phyloP scores from a whole-genome alignment of 2,888 invertebrate species.

The Tetranychus truncatus region DNA sequence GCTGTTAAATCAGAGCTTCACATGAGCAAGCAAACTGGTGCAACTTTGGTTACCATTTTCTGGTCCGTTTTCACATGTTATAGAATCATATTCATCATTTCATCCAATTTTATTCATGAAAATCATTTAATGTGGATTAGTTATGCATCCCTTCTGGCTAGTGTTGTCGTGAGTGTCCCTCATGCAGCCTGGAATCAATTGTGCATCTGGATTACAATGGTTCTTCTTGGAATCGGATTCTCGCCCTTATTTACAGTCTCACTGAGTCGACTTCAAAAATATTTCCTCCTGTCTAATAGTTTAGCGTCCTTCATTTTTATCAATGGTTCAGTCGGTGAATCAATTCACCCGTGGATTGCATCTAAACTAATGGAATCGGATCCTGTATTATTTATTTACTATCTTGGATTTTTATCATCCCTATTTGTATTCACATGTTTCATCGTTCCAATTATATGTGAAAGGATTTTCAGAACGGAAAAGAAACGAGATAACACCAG shows the following conservation, averaged over 20 bases:
- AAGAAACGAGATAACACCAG: not conserved
- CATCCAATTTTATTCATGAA: not conserved
- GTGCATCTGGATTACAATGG: slow-evolving; percentile 1
- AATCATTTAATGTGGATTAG: not conserved
- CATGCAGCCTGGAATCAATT: slow-evolving; percentile 5
- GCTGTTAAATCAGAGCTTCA: not conserved
- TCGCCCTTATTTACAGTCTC: not conserved
- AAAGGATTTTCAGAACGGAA: not conserved
- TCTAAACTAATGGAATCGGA: not conserved
- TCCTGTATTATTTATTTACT: not conserved
- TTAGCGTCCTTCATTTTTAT: not conserved
- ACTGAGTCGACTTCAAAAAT: not conserved
- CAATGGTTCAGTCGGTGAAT: not conserved
- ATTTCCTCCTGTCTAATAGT: not conserved
- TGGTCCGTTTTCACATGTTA: not conserved
- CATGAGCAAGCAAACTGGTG: not conserved
- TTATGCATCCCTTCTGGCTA: not conserved
- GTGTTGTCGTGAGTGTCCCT: not conserved
- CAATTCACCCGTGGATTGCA: not conserved
- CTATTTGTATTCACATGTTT: not conserved
- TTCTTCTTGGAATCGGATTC: slow-evolving; percentile 5
- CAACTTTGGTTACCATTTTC: not conserved
- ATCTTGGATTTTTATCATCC: not conserved
- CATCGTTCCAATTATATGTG: not conserved
- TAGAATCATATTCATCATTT: not conserved